Conservation (phyloP, 2,888 invertebrate species). For the Drosophila emarginata region DNA sequence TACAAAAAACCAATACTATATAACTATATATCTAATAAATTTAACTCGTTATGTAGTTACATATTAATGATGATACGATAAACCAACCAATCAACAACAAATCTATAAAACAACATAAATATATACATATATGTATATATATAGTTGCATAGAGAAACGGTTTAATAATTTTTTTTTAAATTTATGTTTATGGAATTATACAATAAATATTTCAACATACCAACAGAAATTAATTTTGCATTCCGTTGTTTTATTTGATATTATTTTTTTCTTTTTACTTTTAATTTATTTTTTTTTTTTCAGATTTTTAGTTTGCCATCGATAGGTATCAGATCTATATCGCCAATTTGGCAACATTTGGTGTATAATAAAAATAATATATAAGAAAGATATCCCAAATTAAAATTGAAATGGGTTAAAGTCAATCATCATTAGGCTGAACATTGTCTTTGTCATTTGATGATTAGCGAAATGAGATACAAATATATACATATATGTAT, state of each 20-base stretch:
- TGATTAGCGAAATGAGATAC: too few species aligned
- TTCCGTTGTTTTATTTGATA: slow-evolving; percentile 30
- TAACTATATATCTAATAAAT: slow-evolving; percentile 50
- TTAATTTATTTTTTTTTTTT: neutral
- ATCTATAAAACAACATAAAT: slow-evolving; percentile 20
- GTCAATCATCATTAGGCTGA: too few species aligned
- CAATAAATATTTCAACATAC: slow-evolving; percentile 73
- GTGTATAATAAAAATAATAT: too few species aligned
- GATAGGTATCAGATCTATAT: too few species aligned
- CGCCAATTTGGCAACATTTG: neutral
- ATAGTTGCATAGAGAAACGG: slow-evolving; percentile 27
- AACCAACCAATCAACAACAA: slow-evolving; percentile 7
- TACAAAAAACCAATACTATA: slow-evolving; percentile 21
- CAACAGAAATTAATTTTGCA: slow-evolving; percentile 42
- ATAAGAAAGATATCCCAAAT: too few species aligned
- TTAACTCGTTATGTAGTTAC: slow-evolving; percentile 75
- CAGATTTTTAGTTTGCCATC: neutral
- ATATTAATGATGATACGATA: slow-evolving; percentile 52
- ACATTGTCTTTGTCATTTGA: too few species aligned
- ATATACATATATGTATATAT: slow-evolving; percentile 28
- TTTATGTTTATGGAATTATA: slow-evolving; percentile 65
- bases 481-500: too few species aligned
- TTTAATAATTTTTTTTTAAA: slow-evolving; percentile 46
- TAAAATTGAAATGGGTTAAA: too few species aligned
- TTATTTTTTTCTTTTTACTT: slow-evolving; percentile 22